Evolutionary conservation across 2,888 invertebrate species (phyloP).

Genomic region (Aspidiotus destructor): DNA sequence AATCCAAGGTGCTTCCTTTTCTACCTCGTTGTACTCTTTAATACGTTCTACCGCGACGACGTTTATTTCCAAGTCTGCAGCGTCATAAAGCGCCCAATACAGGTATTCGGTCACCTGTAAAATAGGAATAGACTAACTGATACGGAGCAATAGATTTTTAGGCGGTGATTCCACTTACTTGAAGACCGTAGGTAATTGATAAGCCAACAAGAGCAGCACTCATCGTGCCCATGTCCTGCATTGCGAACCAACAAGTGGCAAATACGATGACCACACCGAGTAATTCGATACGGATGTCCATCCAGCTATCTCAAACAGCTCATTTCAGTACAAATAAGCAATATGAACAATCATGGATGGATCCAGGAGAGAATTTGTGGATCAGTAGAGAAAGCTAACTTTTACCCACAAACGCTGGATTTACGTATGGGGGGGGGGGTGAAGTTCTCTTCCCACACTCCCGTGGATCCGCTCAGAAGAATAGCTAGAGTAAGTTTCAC

Average conservation of each 20-base stretch:
- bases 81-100: slow-evolving; percentile 93
- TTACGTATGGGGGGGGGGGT: too few relatives aligned
- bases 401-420: too few relatives aligned
- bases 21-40: slow-evolving; percentile 84
- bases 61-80: slow-evolving; percentile 92
- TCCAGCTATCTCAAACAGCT: slow-evolving; percentile 55
- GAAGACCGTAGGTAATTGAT: slow-evolving; percentile 76
- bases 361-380: too few relatives aligned
- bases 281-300: slow-evolving; percentile 90
- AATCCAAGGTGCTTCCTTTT: slow-evolving; percentile 46
- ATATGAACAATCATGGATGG: too few relatives aligned
- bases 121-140: not conserved
- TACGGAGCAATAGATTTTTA: too few relatives aligned
- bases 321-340: too few relatives aligned
- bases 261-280: slow-evolving; percentile 93
- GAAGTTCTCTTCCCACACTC: too few relatives aligned
- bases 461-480: too few relatives aligned
- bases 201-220: slow-evolving; percentile 75
- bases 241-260: slow-evolving; percentile 87
- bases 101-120: slow-evolving; percentile 80
- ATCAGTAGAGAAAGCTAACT: too few relatives aligned
- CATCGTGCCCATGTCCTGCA: slow-evolving; percentile 60
- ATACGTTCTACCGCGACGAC: slow-evolving; percentile 95
- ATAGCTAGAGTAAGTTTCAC: not conserved
- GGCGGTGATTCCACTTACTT: slow-evolving; percentile 47